A percentile compares a stretch with the other conserved stretches of the same genome.
phyloP scores from a whole-genome alignment of 2,113 vertebrate species.

The Catharus bicknelli region DNA sequence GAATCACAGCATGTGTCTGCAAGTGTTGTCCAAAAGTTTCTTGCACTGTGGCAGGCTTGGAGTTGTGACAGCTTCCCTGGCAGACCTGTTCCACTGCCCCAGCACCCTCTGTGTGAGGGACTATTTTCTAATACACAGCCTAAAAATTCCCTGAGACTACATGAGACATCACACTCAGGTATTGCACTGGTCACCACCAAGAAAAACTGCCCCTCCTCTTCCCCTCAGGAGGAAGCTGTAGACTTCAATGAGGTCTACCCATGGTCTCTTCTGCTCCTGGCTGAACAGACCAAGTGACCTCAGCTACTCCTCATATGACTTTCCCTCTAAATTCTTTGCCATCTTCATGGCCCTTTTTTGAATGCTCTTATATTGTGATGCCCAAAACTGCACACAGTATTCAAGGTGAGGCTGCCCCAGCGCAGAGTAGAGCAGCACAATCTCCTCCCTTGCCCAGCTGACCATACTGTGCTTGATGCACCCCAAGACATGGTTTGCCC shows the following conservation, averaged over 20 bases:
- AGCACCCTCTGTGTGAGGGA: background rate
- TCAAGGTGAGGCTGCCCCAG: background rate
- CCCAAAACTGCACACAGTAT: background rate
- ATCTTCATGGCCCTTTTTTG: background rate
- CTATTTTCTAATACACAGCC: background rate
- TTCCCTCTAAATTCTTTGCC: background rate
- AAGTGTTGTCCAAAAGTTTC: background rate
- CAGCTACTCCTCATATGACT: rapidly evolving
- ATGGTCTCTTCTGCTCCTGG: background rate
- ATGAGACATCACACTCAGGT: background rate
- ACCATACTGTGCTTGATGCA: rapidly evolving
- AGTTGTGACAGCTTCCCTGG: background rate
- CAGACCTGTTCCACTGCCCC: no score
- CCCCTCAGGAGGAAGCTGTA: background rate
- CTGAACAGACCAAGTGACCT: background rate
- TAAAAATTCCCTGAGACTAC: background rate
- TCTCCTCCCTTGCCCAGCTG: background rate
- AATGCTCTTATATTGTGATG: background rate
- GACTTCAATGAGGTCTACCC: background rate
- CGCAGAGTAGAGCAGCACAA: no score
- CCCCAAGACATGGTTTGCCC: rapidly evolving
- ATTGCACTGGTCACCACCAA: no score
- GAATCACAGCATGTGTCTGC: background rate
- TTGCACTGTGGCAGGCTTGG: background rate
- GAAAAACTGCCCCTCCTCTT: background rate